Evolutionary conservation across 37 sponge, comb jelly and placozoan species (phyloP).

Genomic region (Hormiphora californensis): DNA sequence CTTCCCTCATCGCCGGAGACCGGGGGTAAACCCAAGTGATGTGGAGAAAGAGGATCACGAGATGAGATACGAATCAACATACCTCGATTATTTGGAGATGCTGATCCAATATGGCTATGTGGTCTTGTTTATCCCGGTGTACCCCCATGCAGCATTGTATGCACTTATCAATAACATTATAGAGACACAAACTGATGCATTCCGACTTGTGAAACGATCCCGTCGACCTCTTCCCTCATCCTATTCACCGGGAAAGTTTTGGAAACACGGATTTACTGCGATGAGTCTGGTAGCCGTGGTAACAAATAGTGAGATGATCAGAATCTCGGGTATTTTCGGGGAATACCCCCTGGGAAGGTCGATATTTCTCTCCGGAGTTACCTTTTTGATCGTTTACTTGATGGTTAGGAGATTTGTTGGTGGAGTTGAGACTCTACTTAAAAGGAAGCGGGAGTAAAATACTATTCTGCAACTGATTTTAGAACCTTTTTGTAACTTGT

Average conservation of each 20-base stretch:
- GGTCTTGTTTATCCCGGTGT: background rate
- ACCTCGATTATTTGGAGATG: conserved; percentile 15
- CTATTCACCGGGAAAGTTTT: background rate
- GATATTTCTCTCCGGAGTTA: background rate
- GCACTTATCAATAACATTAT: background rate
- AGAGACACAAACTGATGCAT: background rate
- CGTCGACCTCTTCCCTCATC: background rate
- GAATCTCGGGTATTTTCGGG: background rate
- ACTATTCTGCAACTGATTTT: too few species aligned
- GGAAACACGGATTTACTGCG: background rate
- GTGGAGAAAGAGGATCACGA: background rate
- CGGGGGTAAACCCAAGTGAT: too few species aligned
- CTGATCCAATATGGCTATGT: conserved; percentile 18
- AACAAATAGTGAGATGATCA: background rate
- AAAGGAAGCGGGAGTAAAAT: too few species aligned
- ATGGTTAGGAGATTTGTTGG: background rate
- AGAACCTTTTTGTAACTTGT: background rate
- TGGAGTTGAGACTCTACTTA: background rate
- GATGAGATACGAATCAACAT: background rate
- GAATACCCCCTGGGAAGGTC: background rate
- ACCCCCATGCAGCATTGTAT: background rate
- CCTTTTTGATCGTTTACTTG: background rate
- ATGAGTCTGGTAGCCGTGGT: background rate
- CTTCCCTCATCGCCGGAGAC: background rate
- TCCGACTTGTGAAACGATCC: background rate